Conservation (phyloP, 1,140 invertebrate species). For the Drosophila sturtevanti region DNA sequence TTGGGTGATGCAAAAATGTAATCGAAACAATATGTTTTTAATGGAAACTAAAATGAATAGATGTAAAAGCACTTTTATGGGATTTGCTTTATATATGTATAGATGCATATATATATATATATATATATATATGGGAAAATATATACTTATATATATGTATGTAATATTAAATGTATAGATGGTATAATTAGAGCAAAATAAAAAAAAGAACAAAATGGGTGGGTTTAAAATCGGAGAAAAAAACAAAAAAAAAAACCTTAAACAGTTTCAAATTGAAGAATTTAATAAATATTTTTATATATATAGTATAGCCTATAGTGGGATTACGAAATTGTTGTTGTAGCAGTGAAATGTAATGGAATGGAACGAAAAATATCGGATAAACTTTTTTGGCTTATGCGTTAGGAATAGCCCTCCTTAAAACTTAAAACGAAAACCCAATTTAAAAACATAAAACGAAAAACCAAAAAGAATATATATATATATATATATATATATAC, state of each 20-base stretch:
- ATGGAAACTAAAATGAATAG: constrained; percentile 31
- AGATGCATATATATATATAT: constrained; percentile 15
- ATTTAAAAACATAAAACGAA: background rate
- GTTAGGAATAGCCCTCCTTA: background rate
- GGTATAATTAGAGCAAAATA: background rate
- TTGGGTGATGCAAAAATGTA: constrained; percentile 62
- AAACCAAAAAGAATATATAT: background rate
- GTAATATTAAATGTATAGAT: background rate
- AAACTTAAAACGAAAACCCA: background rate
- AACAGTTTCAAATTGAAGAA: constrained; percentile 70
- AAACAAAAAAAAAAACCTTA: constrained; percentile 16
- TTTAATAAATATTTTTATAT: constrained; percentile 47
- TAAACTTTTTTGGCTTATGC: constrained; percentile 1
- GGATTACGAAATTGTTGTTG: background rate
- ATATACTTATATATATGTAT: background rate
- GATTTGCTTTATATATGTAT: constrained; percentile 71
- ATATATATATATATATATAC: background rate
- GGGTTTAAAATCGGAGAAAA: no score
- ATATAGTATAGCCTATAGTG: background rate
- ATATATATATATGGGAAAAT: background rate
- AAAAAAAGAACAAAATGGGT: background rate
- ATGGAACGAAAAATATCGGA: background rate
- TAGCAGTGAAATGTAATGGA: background rate
- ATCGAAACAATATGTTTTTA: constrained; percentile 74
- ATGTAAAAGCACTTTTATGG: constrained; percentile 65